These are phyloP conservation scores for Sebastes reedi DNA, from an alignment of 2,797 vertebrate genomes.

Conservation along the genomic window DNA sequence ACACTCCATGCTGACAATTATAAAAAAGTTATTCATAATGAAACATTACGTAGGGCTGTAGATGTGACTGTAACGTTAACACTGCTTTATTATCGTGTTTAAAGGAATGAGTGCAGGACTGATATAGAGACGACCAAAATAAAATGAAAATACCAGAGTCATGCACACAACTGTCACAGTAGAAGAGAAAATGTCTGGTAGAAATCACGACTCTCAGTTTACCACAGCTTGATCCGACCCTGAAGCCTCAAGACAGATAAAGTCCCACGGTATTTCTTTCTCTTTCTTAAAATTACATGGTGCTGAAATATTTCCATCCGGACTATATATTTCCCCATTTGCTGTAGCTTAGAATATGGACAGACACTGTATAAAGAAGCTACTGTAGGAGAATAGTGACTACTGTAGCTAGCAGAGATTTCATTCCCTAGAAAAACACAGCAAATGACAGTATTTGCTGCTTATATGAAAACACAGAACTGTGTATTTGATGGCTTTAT, in stretches of 20 bases:
- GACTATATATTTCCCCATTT: not conserved
- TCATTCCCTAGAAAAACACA: not conserved
- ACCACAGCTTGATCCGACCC: not conserved
- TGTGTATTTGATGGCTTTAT: not conserved
- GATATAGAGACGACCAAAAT: not conserved
- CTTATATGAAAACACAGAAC: not conserved
- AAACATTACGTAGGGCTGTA: not conserved
- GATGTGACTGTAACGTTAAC: not conserved
- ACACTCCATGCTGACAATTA: not conserved
- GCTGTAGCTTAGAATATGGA: not conserved
- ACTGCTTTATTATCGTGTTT: not conserved
- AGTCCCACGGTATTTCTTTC: not conserved
- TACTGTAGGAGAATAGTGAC: not conserved
- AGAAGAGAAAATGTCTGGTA: not conserved
- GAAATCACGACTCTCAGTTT: not conserved
- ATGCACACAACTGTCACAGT: not conserved
- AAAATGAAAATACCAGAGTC: not conserved
- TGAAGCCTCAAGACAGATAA: not conserved
- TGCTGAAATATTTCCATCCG: not conserved
- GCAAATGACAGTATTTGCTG: not conserved
- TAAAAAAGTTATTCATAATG: not conserved
- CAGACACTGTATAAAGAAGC: not conserved
- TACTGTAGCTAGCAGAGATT: not conserved
- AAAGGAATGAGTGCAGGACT: not conserved
- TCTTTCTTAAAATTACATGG: not conserved